Base-by-base conservation (phyloP, 30 jellyfish, hydroid and myxozoan genomes). In the Morbakka virulenta region DNA sequence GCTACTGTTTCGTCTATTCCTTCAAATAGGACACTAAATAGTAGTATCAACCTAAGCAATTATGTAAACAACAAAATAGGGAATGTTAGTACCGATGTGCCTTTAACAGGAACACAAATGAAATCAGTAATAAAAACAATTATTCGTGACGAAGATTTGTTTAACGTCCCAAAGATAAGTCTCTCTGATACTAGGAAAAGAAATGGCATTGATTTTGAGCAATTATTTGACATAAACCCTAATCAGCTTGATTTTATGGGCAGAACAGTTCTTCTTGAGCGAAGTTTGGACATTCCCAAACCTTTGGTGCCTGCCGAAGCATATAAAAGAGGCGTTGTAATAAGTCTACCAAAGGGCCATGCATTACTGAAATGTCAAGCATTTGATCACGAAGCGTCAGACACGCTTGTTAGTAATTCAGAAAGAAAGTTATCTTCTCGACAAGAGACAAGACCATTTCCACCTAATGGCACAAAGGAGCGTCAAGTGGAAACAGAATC, bases 341-440 rank as follows among this genome's bases (percentile, higher is more conserved):
- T 92, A 26, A 92, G 98, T 50, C 76, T 92, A 47, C 98, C 98
- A 28, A 92, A 85, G 65, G 98, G 98, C 0, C 95, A 84, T 69
- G 98, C 98, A 9, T 76, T 92, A 29, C 32, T 92, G 80, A 92
- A 80, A 74, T 92, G 98, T 75, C 83, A 81, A 31, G 98, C 57
- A 41, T 41, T 41, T 17, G 57, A 41, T 41, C 9, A 41, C 9
- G 57, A 41, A 6, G 17, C 57, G 17, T 41, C 57, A 6, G 57
- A 41, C 17, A 41, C 17, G 57, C 57, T 41, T 17, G 57, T 41
- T 6, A 41, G 57, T 17, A 41, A 9, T 41, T 6, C 13, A 9
- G 17, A 41, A 6, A 17, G 57, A 6, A 6, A 9, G 13, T 41
- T 41, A 41, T 6, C 57, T 6, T 41, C 57, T 6, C 57, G 57